Evolutionary conservation across 2,888 invertebrate species (phyloP).

Genomic region (Ectemnius continuus): DNA sequence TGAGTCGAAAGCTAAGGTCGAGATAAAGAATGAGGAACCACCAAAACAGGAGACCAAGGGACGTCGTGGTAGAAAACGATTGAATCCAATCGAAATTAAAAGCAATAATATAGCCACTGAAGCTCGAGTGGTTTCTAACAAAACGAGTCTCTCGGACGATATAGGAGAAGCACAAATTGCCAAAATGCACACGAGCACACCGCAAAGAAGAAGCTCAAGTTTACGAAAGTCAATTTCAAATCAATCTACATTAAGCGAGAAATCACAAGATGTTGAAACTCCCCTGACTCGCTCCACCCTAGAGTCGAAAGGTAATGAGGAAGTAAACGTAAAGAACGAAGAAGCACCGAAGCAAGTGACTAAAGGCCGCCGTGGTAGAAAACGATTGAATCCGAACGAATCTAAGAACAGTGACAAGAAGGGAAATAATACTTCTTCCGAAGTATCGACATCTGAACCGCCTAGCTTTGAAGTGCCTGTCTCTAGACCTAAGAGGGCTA

Average conservation of each 20-base stretch:
- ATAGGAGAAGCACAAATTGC: background rate
- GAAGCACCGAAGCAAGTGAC: background rate
- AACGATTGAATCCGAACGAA: conserved; percentile 4
- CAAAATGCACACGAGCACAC: background rate
- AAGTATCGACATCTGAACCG: conserved; percentile 17
- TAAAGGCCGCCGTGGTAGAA: conserved; percentile 6
- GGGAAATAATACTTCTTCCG: conserved; percentile 11
- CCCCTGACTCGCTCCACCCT: conserved; percentile 33
- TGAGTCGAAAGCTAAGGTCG: no score
- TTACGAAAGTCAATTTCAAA: background rate
- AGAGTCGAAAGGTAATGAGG: background rate
- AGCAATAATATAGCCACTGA: background rate
- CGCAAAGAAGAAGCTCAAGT: background rate
- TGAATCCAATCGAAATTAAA: background rate
- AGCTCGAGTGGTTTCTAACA: background rate
- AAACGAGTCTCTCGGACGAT: no score
- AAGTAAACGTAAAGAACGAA: background rate
- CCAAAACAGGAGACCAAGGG: background rate
- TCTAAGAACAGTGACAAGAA: background rate
- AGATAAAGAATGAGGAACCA: background rate
- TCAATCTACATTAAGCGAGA: conserved; percentile 18
- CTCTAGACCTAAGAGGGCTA: conserved; percentile 29
- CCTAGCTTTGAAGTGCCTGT: conserved; percentile 9
- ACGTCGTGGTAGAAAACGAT: background rate
- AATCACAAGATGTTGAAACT: conserved; percentile 52